phyloP scores from a whole-genome alignment of 2,113 vertebrate species.

The Psettodes erumei region DNA sequence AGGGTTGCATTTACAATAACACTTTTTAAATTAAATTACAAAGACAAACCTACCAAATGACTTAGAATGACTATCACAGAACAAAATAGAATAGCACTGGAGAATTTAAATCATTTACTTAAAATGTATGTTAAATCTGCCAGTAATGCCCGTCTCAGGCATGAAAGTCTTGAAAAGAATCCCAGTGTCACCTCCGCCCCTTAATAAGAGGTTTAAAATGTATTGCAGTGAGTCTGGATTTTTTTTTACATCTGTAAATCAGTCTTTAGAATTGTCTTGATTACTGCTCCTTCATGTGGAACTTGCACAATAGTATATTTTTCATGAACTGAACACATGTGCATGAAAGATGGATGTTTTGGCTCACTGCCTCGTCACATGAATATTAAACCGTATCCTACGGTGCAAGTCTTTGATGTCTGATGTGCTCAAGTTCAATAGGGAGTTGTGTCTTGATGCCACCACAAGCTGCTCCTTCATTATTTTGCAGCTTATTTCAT shows the following conservation, averaged over 20 bases:
- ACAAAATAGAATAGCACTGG: too few relatives aligned
- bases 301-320: background rate
- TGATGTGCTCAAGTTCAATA: background rate
- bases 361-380: background rate
- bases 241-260: constrained; percentile 4
- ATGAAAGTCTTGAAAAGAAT: too few relatives aligned
- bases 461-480: background rate
- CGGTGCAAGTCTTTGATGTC: constrained; percentile 1
- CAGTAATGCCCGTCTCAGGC: too few relatives aligned
- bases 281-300: background rate
- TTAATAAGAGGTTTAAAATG: background rate
- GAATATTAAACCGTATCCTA: constrained; percentile 7
- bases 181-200: too few relatives aligned
- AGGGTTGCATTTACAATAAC: too few relatives aligned
- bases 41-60: too few relatives aligned
- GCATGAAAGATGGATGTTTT: constrained; percentile 15
- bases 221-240: background rate
- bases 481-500: background rate
- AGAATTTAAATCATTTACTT: too few relatives aligned
- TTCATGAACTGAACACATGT: constrained; percentile 9
- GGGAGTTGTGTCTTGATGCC: background rate
- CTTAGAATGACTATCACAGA: too few relatives aligned
- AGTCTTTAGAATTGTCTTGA: background rate
- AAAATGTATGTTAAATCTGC: too few relatives aligned
- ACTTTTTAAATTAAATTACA: too few relatives aligned